Percentiles rank a stretch among this genome's conserved stretches.
Evolutionary conservation across 2,113 vertebrate genomes (phyloP).

Genomic region (Ptilorrhoa leucosticta): DNA sequence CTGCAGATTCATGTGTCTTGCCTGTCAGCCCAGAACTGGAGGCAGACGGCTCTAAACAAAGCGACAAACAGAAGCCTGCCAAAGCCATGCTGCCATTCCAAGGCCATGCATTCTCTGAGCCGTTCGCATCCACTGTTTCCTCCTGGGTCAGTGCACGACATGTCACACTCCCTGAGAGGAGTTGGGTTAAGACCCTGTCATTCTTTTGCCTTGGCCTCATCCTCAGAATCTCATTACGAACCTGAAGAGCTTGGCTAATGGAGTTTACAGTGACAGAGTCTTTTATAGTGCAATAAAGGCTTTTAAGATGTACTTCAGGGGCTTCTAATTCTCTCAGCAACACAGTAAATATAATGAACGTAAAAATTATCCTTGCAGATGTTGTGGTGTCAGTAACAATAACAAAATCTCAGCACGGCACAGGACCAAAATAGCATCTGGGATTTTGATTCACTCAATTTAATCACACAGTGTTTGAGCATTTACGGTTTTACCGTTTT

Average conservation of each 20-base stretch:
- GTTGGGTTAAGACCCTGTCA: neutral
- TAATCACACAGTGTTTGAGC: constrained; percentile 57
- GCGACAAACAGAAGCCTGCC: neutral
- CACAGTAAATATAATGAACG: constrained; percentile 72
- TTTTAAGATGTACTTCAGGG: constrained; percentile 74
- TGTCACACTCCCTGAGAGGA: neutral
- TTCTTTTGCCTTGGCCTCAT: neutral
- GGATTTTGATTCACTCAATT: constrained; percentile 67
- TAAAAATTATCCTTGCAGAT: constrained; percentile 76
- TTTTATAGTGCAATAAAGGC: constrained; percentile 69
- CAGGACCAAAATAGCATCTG: constrained; percentile 68
- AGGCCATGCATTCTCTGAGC: neutral
- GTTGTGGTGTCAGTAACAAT: constrained; percentile 68
- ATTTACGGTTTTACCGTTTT: constrained; percentile 54
- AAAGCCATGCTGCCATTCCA: neutral
- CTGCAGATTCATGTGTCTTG: neutral
- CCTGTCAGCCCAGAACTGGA: neutral
- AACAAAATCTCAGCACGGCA: constrained; percentile 63
- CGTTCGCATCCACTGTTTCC: neutral
- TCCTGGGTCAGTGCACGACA: neutral
- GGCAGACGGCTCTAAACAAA: neutral
- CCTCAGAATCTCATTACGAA: constrained; percentile 47
- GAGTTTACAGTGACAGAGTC: constrained; percentile 68
- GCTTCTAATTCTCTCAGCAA: constrained; percentile 65
- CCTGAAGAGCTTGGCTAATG: constrained; percentile 53